These are phyloP conservation scores for Littorina saxatilis DNA, from an alignment of 1,140 invertebrate genomes.

Conservation along the genomic window DNA sequence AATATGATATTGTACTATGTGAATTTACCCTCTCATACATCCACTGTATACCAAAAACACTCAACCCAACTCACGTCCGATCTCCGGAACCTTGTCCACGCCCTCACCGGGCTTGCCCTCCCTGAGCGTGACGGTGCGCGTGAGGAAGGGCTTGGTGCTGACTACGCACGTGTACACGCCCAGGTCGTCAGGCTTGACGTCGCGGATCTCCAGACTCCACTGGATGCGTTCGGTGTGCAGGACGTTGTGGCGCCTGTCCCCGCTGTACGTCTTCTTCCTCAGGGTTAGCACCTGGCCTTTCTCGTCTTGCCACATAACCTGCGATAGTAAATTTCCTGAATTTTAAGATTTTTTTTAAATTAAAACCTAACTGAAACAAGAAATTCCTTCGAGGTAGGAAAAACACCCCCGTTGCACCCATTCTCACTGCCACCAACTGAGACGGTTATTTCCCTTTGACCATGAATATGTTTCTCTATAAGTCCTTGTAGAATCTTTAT, in stretches of 20 bases:
- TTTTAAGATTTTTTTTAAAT: too few relatives aligned
- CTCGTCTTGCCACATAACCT: conserved; percentile 41
- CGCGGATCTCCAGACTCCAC: conserved; percentile 39
- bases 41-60: too few relatives aligned
- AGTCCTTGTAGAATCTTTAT: too few relatives aligned
- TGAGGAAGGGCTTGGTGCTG: conserved; percentile 38
- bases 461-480: too few relatives aligned
- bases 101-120: background rate
- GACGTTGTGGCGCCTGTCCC: conserved; percentile 34
- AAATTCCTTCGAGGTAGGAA: too few relatives aligned
- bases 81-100: background rate
- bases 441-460: too few relatives aligned
- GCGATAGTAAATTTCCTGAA: background rate
- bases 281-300: conserved; percentile 34
- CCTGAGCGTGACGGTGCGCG: conserved; percentile 8
- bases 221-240: conserved; percentile 32
- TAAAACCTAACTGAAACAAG: too few relatives aligned
- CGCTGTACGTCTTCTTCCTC: conserved; percentile 39
- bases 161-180: conserved; percentile 43
- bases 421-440: too few relatives aligned
- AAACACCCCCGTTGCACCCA: too few relatives aligned
- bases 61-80: background rate
- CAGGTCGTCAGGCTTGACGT: conserved; percentile 19
- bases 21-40: too few relatives aligned
- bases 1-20: too few relatives aligned